Percentiles rank a stretch among this genome's conserved stretches.
Evolutionary conservation across 2,888 invertebrate genomes (phyloP).

Genomic region (Orthosia gracilis): DNA sequence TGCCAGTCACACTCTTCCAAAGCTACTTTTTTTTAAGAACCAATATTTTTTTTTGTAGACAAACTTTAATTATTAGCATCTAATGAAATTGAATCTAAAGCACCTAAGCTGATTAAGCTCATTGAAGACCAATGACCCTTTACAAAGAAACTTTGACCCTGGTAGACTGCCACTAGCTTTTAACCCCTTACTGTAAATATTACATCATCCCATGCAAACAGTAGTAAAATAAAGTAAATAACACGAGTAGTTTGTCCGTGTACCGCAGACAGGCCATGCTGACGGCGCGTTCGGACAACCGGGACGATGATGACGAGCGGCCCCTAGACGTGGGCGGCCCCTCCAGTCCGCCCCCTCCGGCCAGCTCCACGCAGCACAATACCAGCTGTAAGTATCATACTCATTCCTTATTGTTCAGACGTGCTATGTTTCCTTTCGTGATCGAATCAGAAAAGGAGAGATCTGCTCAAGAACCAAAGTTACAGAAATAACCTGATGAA

Average conservation of each 20-base stretch:
- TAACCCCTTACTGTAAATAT: neutral
- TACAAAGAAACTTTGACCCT: too few relatives aligned
- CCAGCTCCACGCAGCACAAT: slow-evolving; percentile 85
- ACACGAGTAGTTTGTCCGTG: slow-evolving; percentile 90
- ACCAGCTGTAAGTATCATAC: slow-evolving; percentile 81
- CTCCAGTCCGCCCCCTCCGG: slow-evolving; percentile 95
- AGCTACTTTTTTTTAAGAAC: too few relatives aligned
- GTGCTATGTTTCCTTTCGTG: too few relatives aligned
- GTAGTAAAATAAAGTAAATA: slow-evolving; percentile 75
- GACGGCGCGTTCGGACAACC: slow-evolving; percentile 93
- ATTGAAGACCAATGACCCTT: too few relatives aligned
- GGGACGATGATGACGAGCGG: slow-evolving; percentile 96
- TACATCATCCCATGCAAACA: neutral
- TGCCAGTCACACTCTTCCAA: too few relatives aligned
- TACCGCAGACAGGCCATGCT: slow-evolving; percentile 95
- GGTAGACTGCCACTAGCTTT: neutral
- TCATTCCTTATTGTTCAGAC: neutral
- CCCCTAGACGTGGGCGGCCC: slow-evolving; percentile 97
- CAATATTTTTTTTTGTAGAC: too few relatives aligned
- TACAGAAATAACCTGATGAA: too few relatives aligned
- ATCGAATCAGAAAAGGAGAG: too few relatives aligned
- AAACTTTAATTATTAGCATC: too few relatives aligned
- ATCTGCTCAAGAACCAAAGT: too few relatives aligned
- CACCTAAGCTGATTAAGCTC: too few relatives aligned
- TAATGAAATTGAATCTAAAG: too few relatives aligned